A percentile compares a stretch with the other conserved stretches of the same genome.
These are phyloP conservation scores for Ptychodera flava DNA, from an alignment of 35 echinoderm and acorn worm genomes.

Conservation along the genomic window DNA sequence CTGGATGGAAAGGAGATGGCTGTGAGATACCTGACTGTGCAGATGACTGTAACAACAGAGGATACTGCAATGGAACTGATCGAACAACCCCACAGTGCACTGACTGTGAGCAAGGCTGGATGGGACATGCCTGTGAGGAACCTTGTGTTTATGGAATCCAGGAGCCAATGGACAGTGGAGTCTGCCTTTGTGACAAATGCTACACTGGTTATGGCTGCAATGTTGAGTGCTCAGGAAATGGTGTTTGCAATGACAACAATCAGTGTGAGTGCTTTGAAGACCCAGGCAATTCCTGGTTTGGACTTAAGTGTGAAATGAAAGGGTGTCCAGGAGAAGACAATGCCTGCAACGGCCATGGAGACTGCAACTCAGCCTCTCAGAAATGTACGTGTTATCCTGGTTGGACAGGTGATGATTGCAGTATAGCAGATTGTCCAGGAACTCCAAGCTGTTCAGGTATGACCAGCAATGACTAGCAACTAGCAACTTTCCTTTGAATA, in stretches of 20 bases:
- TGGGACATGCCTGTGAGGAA: constrained; percentile 32
- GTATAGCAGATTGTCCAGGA: constrained; percentile 71
- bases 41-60: constrained; percentile 6
- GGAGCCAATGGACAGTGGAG: constrained; percentile 22
- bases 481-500: too few relatives aligned
- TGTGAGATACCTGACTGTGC: constrained; percentile 30
- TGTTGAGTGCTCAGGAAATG: constrained; percentile 69
- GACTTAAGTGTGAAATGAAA: constrained; percentile 54
- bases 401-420: constrained; percentile 74
- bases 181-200: constrained; percentile 69
- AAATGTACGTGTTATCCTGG: constrained; percentile 69
- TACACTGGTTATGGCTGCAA: constrained; percentile 76
- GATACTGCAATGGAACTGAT: constrained; percentile 14
- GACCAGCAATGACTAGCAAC: too few relatives aligned
- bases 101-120: constrained; percentile 40
- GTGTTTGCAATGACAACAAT: constrained; percentile 43
- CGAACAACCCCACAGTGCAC: constrained; percentile 10
- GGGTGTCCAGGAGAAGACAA: constrained; percentile 67
- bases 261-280: constrained; percentile 52
- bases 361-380: constrained; percentile 67
- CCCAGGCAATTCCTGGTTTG: constrained; percentile 47
- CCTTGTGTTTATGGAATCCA: constrained; percentile 10
- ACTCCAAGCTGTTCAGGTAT: constrained; percentile 58
- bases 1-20: constrained; percentile 23
- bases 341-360: constrained; percentile 68